phyloP scores from a whole-genome alignment of 2,888 invertebrate species.

The Carabus problematicus region DNA sequence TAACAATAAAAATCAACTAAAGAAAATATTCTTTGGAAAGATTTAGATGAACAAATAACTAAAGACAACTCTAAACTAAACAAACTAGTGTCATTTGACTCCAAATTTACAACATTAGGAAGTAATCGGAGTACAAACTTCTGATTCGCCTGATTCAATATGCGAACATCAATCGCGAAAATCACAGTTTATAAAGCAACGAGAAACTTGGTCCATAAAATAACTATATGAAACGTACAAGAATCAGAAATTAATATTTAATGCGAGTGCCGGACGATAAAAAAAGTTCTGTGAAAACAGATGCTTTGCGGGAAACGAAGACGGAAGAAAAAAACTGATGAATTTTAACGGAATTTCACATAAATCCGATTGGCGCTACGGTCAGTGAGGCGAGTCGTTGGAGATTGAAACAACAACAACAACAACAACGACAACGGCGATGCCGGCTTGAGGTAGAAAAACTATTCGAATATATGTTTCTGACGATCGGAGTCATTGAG shows the following conservation, averaged over 20 bases:
- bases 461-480: slow-evolving; percentile 38
- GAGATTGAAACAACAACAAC: slow-evolving; percentile 30
- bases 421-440: slow-evolving; percentile 24
- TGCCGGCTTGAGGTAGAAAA: slow-evolving; percentile 22
- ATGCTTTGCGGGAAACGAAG: slow-evolving; percentile 27
- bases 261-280: slow-evolving; percentile 34
- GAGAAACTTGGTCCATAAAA: slow-evolving; percentile 32
- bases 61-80: too few species aligned
- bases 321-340: slow-evolving; percentile 35
- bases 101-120: too few species aligned
- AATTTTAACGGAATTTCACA: slow-evolving; percentile 26
- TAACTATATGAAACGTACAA: slow-evolving; percentile 35
- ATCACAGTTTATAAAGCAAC: slow-evolving; percentile 6
- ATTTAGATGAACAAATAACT: too few species aligned
- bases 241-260: slow-evolving; percentile 42
- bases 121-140: too few species aligned
- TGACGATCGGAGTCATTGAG: slow-evolving; percentile 36
- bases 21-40: too few species aligned
- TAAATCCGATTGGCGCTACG: slow-evolving; percentile 23
- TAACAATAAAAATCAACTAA: too few species aligned
- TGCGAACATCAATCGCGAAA: background rate
- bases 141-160: too few species aligned
- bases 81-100: too few species aligned
- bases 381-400: background rate
- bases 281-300: slow-evolving; percentile 36